phyloP scores from a whole-genome alignment of 2,113 vertebrate genomes.

The Rattus rattus region DNA sequence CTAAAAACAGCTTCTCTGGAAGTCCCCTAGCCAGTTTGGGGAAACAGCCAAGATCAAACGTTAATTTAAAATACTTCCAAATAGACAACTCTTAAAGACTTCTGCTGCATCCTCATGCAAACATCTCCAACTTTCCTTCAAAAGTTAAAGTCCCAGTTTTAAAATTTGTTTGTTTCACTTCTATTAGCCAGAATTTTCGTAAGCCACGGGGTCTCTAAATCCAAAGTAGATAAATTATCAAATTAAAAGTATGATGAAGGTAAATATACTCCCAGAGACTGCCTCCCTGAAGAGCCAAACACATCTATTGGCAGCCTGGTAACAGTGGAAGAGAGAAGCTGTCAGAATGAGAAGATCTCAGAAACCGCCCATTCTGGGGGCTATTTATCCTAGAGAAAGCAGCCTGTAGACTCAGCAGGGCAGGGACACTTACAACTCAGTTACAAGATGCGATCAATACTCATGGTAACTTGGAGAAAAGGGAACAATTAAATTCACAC shows the following conservation, averaged over 20 bases:
- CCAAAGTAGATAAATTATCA: slow-evolving; percentile 1
- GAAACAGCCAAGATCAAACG: slow-evolving; percentile 28
- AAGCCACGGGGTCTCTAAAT: background rate
- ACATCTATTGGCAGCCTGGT: background rate
- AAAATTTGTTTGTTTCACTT: background rate
- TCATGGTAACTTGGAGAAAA: background rate
- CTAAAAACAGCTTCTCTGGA: slow-evolving; percentile 12
- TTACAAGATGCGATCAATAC: background rate
- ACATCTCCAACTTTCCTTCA: background rate
- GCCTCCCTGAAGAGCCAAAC: background rate
- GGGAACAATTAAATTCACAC: background rate
- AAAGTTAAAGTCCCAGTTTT: background rate
- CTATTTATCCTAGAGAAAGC: background rate
- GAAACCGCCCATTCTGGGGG: background rate
- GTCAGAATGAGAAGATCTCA: background rate
- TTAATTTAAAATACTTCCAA: slow-evolving; percentile 49
- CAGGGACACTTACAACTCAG: background rate
- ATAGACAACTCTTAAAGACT: slow-evolving; percentile 9
- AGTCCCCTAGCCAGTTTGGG: background rate
- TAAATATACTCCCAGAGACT: background rate
- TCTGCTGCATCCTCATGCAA: background rate
- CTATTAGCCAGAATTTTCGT: background rate
- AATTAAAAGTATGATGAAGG: slow-evolving; percentile 3
- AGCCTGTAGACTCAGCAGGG: rapidly evolving
- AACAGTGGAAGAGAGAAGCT: background rate